These are phyloP conservation scores for Nebria ingens DNA, from an alignment of 1,140 invertebrate genomes.

Conservation along the genomic window DNA sequence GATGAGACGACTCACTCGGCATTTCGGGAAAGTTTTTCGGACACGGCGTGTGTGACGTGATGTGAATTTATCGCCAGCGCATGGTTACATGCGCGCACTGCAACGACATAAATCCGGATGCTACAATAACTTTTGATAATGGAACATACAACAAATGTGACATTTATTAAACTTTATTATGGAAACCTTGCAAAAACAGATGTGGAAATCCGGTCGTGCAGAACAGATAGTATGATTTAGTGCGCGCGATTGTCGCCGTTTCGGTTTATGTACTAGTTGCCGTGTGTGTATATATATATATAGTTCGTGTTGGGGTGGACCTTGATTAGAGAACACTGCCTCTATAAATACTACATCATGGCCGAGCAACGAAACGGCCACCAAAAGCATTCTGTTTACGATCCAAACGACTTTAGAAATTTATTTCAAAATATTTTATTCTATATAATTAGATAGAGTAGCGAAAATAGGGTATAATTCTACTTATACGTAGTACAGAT, in stretches of 20 bases:
- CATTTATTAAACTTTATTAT: constrained; percentile 10
- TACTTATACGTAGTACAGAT: too few species aligned
- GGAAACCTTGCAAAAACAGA: constrained; percentile 9
- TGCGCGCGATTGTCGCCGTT: background rate
- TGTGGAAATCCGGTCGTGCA: constrained; percentile 5
- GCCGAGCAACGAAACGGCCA: too few species aligned
- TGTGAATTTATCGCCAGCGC: constrained; percentile 1
- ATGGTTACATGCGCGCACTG: background rate
- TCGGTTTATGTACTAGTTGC: background rate
- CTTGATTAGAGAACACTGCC: too few species aligned
- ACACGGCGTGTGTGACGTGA: background rate
- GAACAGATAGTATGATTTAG: constrained; percentile 5
- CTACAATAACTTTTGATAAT: constrained; percentile 9
- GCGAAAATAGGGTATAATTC: too few species aligned
- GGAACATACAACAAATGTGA: constrained; percentile 9
- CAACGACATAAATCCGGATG: constrained; percentile 4
- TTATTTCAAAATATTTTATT: too few species aligned
- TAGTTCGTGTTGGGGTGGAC: too few species aligned
- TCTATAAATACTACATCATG: too few species aligned
- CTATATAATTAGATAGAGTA: too few species aligned
- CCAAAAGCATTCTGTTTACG: too few species aligned
- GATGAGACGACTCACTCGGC: background rate
- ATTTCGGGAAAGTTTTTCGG: constrained; percentile 1
- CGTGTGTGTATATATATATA: constrained; percentile 1
- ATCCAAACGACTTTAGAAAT: too few species aligned